Percentiles rank a stretch among this genome's conserved stretches.
These are phyloP conservation scores for Drosophila eohydei DNA, from an alignment of 2,888 invertebrate species.

Conservation along the genomic window DNA sequence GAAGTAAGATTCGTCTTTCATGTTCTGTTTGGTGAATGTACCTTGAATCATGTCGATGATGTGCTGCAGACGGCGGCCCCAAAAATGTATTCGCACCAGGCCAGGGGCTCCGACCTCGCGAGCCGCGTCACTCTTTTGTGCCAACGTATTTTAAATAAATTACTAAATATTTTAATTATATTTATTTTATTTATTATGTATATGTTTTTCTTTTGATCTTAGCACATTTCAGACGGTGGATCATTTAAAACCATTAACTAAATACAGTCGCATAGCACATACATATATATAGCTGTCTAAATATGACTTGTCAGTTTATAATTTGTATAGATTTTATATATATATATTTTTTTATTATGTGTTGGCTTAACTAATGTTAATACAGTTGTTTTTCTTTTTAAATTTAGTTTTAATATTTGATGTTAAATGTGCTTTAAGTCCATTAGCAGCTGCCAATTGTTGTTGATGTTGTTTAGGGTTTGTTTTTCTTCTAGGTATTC, in stretches of 20 bases:
- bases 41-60: too few species aligned
- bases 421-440: conserved; percentile 1
- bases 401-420: neutral
- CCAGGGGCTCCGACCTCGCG: too few species aligned
- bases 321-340: neutral
- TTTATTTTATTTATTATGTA: too few species aligned
- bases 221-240: conserved; percentile 32
- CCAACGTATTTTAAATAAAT: too few species aligned
- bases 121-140: too few species aligned
- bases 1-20: too few species aligned
- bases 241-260: conserved; percentile 27
- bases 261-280: conserved; percentile 15
- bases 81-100: too few species aligned
- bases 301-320: conserved; percentile 5
- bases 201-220: conserved; percentile 3
- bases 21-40: too few species aligned
- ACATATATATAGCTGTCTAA: neutral
- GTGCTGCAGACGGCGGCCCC: too few species aligned
- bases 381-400: conserved; percentile 26
- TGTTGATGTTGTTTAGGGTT: conserved; percentile 4
- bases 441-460: conserved; percentile 32
- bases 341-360: neutral
- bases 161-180: too few species aligned
- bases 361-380: conserved; percentile 25
- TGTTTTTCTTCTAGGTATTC: neutral